Evolutionary conservation across 2,888 invertebrate species (phyloP), one percentile per base, ranked within the genome.

Genomic region (Drosophila nr. perissopoda): DNA sequence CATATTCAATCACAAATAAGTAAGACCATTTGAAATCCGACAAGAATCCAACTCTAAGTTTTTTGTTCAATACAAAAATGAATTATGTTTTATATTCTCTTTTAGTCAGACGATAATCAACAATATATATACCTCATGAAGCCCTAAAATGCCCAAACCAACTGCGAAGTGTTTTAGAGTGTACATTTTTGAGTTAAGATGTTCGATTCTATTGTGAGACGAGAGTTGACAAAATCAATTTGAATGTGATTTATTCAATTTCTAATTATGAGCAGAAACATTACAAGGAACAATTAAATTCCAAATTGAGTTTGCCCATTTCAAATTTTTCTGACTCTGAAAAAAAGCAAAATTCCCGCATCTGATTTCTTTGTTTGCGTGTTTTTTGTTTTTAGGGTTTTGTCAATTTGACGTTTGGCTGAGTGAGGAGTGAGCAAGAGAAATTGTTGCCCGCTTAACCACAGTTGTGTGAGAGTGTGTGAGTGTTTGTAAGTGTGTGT

Each of bases 361-460:
- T 13, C 27, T 33, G 69, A 38, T 54, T 40, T 27, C 27, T 51
- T 34, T 59, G 16, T 48, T 67, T 57, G 66, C 54, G 11, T 11
- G 65, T 82, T 82, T 89, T 73, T 66, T 42, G 11, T 45, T 45
- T 45, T 16, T 4, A 73, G 81, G 81, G 76, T 64, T 80, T 70
- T 89, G 87, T 81, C 87, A 83, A 83, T 83, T 87, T 69, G 68
- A 42, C 40, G 68, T 67, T 45, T 82, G 25, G 57, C 53, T 67
- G 54, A 64, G 67, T 81, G 79, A 31, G 57, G 69, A 81, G 8
- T 16, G 52, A 56, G 59, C 27, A 62, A 61, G 62, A 62, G 61
- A 76, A 77, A 74, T 84, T 70, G 62, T 69, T 68, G 75, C 69
- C 69, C 71, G 74, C 77, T 83, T 74, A 81, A 89, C 70, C 70